A percentile compares a stretch with the other conserved stretches of the same genome.
Conservation (phyloP, 2,113 vertebrate genomes). For the Malurus cyaneus region DNA sequence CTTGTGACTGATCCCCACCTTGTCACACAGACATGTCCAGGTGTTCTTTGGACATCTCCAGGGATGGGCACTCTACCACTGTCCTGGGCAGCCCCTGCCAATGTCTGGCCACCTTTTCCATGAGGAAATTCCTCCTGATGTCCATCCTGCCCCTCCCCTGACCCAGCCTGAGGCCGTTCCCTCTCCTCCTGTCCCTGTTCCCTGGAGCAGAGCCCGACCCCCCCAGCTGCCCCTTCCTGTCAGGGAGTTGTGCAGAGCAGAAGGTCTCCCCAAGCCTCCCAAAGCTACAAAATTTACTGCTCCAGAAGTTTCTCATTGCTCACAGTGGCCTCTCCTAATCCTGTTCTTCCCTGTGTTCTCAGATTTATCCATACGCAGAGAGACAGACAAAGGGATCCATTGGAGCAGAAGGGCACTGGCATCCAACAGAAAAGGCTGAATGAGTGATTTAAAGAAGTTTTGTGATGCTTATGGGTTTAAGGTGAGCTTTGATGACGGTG, state of each 20-base stretch:
- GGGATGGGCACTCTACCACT: background rate
- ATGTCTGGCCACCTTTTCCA: accelerated
- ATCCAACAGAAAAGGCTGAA: background rate
- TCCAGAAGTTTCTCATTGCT: background rate
- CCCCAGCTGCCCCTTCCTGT: background rate
- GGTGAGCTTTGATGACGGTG: background rate
- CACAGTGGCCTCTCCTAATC: background rate
- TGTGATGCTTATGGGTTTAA: background rate
- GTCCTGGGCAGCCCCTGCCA: background rate
- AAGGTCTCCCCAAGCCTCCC: background rate
- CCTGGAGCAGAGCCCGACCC: accelerated
- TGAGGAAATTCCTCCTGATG: accelerated
- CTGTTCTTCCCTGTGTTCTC: accelerated
- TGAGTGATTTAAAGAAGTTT: background rate
- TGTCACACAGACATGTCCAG: accelerated
- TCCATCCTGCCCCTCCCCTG: accelerated
- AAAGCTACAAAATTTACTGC: background rate
- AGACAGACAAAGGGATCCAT: background rate
- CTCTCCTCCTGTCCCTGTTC: accelerated
- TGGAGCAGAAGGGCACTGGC: accelerated
- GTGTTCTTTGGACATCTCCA: accelerated
- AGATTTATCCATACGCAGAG: too few species aligned
- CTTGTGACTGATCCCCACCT: accelerated
- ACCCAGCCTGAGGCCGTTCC: accelerated
- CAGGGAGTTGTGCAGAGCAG: background rate